phyloP scores from a whole-genome alignment of 2,888 invertebrate species.

The Lycaena phlaeas region DNA sequence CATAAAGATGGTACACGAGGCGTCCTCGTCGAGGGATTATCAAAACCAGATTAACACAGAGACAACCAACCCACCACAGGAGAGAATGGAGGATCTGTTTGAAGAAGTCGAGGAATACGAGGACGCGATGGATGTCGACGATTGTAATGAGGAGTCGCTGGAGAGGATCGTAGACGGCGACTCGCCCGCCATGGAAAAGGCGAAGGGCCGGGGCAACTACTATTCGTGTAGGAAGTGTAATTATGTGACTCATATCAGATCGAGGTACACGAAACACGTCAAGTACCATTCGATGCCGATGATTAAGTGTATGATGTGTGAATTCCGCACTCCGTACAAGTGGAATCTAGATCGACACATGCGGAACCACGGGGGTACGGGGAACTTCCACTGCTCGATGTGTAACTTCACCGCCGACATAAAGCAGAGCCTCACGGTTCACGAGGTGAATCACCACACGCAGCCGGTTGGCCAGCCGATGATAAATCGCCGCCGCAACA shows the following conservation, averaged over 20 bases:
- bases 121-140: constrained; percentile 48
- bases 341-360: constrained; percentile 96
- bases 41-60: constrained; percentile 24
- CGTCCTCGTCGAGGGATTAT: constrained; percentile 25
- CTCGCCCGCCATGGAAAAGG: constrained; percentile 76
- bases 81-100: constrained; percentile 50
- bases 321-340: constrained; percentile 92
- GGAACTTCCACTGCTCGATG: constrained; percentile 87
- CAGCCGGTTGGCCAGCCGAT: constrained; percentile 82
- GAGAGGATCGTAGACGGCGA: constrained; percentile 75
- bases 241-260: constrained; percentile 92
- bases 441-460: constrained; percentile 92
- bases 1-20: constrained; percentile 82
- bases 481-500: constrained; percentile 77
- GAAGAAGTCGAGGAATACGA: constrained; percentile 63
- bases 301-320: constrained; percentile 94
- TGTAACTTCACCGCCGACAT: constrained; percentile 94
- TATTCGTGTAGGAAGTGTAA: constrained; percentile 93
- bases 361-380: constrained; percentile 90
- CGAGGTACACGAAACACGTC: constrained; percentile 92
- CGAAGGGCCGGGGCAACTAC: constrained; percentile 83
- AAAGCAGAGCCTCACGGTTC: constrained; percentile 91
- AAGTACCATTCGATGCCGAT: constrained; percentile 95
- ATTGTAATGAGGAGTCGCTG: constrained; percentile 45
- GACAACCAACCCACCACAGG: constrained; percentile 22